Evolutionary conservation across 2,797 vertebrate genomes (phyloP).

Genomic region (Cyclopterus lumpus): DNA sequence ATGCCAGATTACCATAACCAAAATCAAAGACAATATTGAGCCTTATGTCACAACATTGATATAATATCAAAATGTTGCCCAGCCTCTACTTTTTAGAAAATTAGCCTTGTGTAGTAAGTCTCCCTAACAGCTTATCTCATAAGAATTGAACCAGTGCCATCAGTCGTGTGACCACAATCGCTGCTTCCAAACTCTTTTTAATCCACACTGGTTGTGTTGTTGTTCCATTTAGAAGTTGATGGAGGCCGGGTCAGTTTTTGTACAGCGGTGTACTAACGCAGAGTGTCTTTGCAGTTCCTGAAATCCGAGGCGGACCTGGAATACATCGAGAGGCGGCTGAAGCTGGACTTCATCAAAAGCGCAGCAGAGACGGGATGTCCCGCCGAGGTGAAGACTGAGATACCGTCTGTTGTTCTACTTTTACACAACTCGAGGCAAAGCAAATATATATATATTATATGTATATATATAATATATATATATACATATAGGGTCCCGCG

Average conservation of each 20-base stretch:
- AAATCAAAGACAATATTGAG: no score
- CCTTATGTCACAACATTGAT: no score
- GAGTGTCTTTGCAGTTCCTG: conserved; percentile 89
- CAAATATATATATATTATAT: no score
- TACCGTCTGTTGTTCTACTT: not conserved
- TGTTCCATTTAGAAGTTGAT: not conserved
- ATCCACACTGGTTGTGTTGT: not conserved
- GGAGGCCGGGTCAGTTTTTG: not conserved
- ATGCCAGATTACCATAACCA: not conserved
- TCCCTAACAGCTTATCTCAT: no score
- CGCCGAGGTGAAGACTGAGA: conserved; percentile 80
- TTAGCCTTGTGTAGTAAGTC: no score
- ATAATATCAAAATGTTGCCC: no score
- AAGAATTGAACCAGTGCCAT: no score
- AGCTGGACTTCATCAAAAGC: conserved; percentile 88
- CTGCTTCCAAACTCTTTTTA: not conserved
- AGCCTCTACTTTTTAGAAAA: no score
- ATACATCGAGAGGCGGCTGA: conserved; percentile 90
- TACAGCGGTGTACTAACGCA: not conserved
- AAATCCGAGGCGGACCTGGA: conserved; percentile 95
- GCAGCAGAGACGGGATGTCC: conserved; percentile 75
- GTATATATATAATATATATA: not conserved
- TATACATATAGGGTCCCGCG: no score
- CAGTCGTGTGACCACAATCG: not conserved
- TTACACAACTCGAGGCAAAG: not conserved